Evolutionary conservation across 2,113 vertebrate genomes (phyloP), one percentile per base, ranked within the genome.

Genomic region (Triplophysa tibetana): DNA sequence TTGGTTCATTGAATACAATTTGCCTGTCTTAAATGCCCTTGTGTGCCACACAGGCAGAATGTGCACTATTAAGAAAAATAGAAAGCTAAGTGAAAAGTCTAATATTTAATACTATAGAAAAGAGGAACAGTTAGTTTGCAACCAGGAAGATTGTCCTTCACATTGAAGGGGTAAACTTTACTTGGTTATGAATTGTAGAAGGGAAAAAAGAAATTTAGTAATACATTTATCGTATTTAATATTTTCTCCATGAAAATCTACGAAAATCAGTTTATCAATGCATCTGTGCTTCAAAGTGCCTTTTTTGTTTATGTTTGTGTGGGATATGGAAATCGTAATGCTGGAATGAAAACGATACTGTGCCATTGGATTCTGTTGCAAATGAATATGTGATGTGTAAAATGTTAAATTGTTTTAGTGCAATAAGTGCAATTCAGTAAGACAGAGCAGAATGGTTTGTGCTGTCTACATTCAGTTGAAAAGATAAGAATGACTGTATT

Each of bases 141-240:
- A 68, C 62, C 61, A 75, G 67, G 78, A 16, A 41, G 72, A 66
- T 70, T 64, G 41, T 90, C 89, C 91, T 92, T 92, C 92, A 93
- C 89, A 90, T 89, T 92, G 91, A 93, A 93, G 90, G 89, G 84
- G 75, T 77, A 76, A 82, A 21, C 19, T 70, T 48, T 26, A 56
- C 12, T 17, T 66, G 54, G 38, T n/a, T 65, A 33, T 8, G 10
- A 19, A 12, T 10, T 19, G 60, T 58, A 14, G 7, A 24, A 16
- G 23, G 65, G 12, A 8, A 33, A 16, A 45, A 17, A 3, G 14
- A 38, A 2, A 45, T 4, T 24, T 24, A 24, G 2, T 3, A 17
- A 26, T 64, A 1, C 19, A 58, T 65, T 76, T 76, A 76, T 76
- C 12, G 16, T 38, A 21, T 77, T 65, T 23, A 54, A 77, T 65